phyloP scores from a whole-genome alignment of 2,113 vertebrate species.

The Seriola rivoliana region DNA sequence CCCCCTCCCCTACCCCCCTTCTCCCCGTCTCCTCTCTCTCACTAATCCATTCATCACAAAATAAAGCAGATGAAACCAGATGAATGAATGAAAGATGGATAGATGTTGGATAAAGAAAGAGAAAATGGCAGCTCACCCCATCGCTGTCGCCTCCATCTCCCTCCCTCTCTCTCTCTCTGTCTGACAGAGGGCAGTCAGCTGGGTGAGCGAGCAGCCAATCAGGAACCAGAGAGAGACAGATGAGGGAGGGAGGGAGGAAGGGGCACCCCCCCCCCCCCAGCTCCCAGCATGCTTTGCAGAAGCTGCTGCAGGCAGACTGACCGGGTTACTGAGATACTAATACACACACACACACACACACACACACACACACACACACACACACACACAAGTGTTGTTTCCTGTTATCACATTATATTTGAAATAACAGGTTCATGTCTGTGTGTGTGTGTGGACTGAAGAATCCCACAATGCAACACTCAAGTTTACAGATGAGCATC shows the following conservation, averaged over 20 bases:
- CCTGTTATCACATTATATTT: no score
- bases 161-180: constrained; percentile 53
- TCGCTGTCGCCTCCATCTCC: constrained; percentile 76
- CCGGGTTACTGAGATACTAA: constrained; percentile 8
- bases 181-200: constrained; percentile 71
- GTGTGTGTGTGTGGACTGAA: no score
- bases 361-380: neutral
- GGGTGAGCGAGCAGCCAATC: constrained; percentile 64
- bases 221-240: constrained; percentile 8
- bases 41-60: neutral
- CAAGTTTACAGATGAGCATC: no score
- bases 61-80: neutral
- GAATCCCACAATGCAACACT: no score
- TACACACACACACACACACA: neutral
- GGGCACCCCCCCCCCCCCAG: neutral
- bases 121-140: constrained; percentile 82
- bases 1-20: fast-evolving
- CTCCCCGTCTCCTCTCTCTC: neutral
- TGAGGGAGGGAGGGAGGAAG: constrained; percentile 15
- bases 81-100: constrained; percentile 20
- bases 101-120: constrained; percentile 54
- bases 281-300: constrained; percentile 70
- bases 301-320: constrained; percentile 49
- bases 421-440: no score
- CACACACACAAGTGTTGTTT: neutral